Base-by-base conservation (phyloP, 1,140 invertebrate species). In the Dufourea novaeangliae region DNA sequence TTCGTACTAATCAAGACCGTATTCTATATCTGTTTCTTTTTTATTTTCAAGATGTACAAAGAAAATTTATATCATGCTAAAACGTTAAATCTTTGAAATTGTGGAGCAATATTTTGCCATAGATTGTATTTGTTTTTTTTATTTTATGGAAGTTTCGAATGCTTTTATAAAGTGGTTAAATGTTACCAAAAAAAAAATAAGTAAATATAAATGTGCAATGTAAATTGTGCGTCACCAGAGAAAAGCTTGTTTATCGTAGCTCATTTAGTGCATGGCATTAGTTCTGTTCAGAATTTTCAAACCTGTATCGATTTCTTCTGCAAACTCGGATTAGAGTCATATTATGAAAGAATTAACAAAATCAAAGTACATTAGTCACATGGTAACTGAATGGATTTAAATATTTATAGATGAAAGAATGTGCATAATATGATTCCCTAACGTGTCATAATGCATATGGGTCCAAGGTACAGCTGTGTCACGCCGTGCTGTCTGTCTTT, bases 401-500 rank as follows among this genome's bases (percentile, higher is more conserved):
- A n/a, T 76, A 46, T 61, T 22, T 61, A 37, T 62, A 34, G 22
- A 52, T 63, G 32, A 37, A 73, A 61, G 22, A 61, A 64, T 78
- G 57, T 77, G 34, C 54, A 61, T 69, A 62, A 54, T 78, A 25
- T 57, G 22, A 69, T 73, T 62, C 17, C 32, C 11, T 78, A 79
- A 76, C 46, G 10, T 72, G 46, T 78, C 52, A 75, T 59, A 75
- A 89, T 89, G 88, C 87, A 90, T 90, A 92, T 92, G 91, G 91
- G 91, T 92, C 91, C 91, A 91, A 91, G 87, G 87, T 87, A 84
- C 69, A 87, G 84, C 82, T 91, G 90, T 92, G 91, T 92, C 90
- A 88, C 76, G 84, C 68, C 86, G 86, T 90, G 77, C 82, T 87
- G 79, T 78, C 83, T 88, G 80, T 86, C 78, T 76, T 85, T 84